Conservation (phyloP, 1,140 invertebrate genomes). For the Campodea augens region DNA sequence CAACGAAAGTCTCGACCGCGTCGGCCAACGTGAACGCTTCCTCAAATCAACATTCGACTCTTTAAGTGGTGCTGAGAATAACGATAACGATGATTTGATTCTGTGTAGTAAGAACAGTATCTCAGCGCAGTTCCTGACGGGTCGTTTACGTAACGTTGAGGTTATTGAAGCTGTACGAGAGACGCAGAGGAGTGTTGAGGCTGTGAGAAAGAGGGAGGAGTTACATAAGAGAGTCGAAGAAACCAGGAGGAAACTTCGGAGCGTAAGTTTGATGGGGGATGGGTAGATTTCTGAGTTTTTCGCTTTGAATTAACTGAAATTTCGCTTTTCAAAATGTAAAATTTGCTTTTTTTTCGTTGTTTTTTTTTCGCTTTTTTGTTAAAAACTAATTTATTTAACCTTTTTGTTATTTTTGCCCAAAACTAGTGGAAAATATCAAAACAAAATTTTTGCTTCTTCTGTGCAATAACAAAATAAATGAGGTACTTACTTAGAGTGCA, state of each 20-base stretch:
- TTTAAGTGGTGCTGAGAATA: conserved; percentile 26
- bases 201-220: conserved; percentile 56
- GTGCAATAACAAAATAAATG: too few relatives aligned
- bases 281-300: conserved; percentile 4
- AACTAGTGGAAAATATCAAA: too few relatives aligned
- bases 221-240: conserved; percentile 66
- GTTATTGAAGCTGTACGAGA: conserved; percentile 34
- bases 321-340: background rate
- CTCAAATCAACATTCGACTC: conserved; percentile 59
- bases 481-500: too few relatives aligned
- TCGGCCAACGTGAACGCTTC: conserved; percentile 46
- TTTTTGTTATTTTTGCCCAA: background rate
- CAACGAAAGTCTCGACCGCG: conserved; percentile 51
- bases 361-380: background rate
- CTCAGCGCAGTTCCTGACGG: conserved; percentile 12
- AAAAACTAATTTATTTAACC: background rate
- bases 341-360: background rate
- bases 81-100: conserved; percentile 4
- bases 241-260: conserved; percentile 69
- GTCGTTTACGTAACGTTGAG: conserved; percentile 23
- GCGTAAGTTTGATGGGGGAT: conserved; percentile 36
- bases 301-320: background rate
- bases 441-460: too few relatives aligned
- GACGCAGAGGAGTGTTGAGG: conserved; percentile 35
- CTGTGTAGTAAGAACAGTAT: conserved; percentile 8